Base-by-base conservation (phyloP, 2,888 invertebrate genomes). In the Sarcophaga rosellei region DNA sequence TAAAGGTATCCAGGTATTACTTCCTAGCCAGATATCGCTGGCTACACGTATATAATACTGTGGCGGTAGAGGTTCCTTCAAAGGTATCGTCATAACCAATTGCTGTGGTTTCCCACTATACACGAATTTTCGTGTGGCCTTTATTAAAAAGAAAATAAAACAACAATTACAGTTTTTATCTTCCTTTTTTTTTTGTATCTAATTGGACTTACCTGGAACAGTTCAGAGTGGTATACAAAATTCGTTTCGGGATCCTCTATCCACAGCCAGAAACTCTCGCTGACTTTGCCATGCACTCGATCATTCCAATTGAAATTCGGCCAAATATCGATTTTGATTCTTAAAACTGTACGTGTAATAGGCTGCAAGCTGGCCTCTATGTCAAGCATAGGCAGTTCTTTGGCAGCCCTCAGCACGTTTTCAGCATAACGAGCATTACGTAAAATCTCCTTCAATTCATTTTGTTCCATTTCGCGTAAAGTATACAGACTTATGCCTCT, bases 241-340 rank as follows among this genome's bases (percentile, higher is more conserved):
- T 99, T 98, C 74, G 95, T 97, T 62, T 97, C 97, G 0, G 99
- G 97, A 93, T 99, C 99, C 93, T 99, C 99, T 47, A 99, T 97
- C 98, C 99, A 99, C 84, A 99, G 95, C 97, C 98, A 99, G 93
- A 98, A 99, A 0, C 97, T 95, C 93, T 99, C 98, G 0, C 96
- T 95, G 0, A 95, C 95, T 92, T 96, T 96, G 0, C 98, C 98
- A 91, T 99, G 98, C 69, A 98, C 95, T 89, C 95, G 96, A 91
- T 98, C 98, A 90, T 97, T 98, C 99, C 99, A 99, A 85, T 95
- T 96, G 89, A 95, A 95, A 88, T 96, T 95, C 0, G 98, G 96
- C 81, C 94, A 95, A 25, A 99, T 95, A 76, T 95, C 95, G 17
- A 99, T 94, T 83, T 96, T 95, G 88, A 99, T 97, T 90, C 97